A percentile compares a stretch with the other conserved stretches of the same genome.
These are phyloP conservation scores for Gambusia holbrooki DNA, from an alignment of 2,113 vertebrate species.

Conservation along the genomic window DNA sequence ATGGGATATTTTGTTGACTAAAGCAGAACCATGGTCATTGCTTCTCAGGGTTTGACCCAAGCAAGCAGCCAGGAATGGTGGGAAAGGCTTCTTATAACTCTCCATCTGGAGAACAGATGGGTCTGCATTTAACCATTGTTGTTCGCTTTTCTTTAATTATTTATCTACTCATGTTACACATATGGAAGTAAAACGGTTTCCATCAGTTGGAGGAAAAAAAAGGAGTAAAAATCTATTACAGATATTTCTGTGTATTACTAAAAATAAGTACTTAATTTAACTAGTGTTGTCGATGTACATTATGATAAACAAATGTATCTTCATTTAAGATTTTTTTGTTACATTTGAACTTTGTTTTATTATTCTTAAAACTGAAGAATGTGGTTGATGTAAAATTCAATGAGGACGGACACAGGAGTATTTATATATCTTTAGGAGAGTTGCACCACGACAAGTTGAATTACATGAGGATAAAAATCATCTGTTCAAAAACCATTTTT, in stretches of 20 bases:
- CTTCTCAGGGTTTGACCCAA: conserved; percentile 93
- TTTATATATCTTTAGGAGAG: conserved; percentile 71
- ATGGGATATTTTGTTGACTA: conserved; percentile 99
- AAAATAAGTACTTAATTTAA: conserved; percentile 40
- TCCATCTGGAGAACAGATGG: conserved; percentile 77
- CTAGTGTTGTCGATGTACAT: too few species aligned
- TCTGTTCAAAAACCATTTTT: conserved; percentile 81
- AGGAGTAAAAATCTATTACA: neutral
- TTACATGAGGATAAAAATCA: conserved; percentile 76
- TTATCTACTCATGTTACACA: conserved; percentile 51
- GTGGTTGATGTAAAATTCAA: conserved; percentile 18
- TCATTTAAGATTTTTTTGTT: too few species aligned
- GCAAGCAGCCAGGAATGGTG: conserved; percentile 80
- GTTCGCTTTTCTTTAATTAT: conserved; percentile 29
- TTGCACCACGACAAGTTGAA: conserved; percentile 75
- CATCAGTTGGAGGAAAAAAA: neutral
- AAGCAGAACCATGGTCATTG: conserved; percentile 96
- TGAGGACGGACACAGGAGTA: conserved; percentile 50
- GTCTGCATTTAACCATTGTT: conserved; percentile 64
- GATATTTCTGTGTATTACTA: neutral
- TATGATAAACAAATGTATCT: too few species aligned
- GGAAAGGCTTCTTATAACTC: conserved; percentile 63
- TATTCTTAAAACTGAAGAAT: conserved; percentile 26
- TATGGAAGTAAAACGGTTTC: conserved; percentile 44
- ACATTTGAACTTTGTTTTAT: conserved; percentile 7